Base-by-base conservation (phyloP, 2,113 vertebrate genomes). In the Oreochromis tanganicae region DNA sequence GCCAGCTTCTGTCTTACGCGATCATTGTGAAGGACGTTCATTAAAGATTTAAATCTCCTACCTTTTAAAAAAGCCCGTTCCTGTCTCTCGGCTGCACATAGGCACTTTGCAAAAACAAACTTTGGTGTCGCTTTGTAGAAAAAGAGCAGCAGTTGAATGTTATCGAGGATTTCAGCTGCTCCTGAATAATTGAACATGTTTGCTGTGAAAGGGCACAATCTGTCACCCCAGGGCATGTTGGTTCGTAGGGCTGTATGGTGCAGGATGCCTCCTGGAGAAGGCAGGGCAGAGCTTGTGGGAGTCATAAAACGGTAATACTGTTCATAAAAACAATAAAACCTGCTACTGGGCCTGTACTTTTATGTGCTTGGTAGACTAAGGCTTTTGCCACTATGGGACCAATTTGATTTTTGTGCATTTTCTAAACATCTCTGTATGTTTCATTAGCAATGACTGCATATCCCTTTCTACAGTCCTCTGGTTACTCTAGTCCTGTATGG, bases 151-250 rank as follows among this genome's bases (percentile, higher is more conserved):
- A 27, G 27, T 83, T 61, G 63, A 68, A 43, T 48, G 75, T 79
- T 88, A 54, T 85, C 78, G 75, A 89, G 84, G 78, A 10, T 52
- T 3, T 86, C 81, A 87, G 90, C 73, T 85, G 86, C 83, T 66
- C 9, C 89, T 94, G 86, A 90, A 91, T 83, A 52, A 94, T 94
- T 93, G 16, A 93, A 87, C 13, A 24, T 46, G 87, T 92, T 91
- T 93, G 79, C 52, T 96, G 94, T 96, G 87, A 16, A 3, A 91
- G 50, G 80, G 68, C 68, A 59, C 36, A 82, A 68, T 88, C 50
- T 56, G 82, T 88, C 83, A 48, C 83, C 80, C 34, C 2, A 2
- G 14, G 63, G 27, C 32, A 4, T 12, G 34, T 12, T 63, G 54
- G 82, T 68, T 50, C 21, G 21, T 46, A 34, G 46, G 43, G 8